A percentile compares a stretch with the other conserved stretches of the same genome.
Conservation (phyloP, 2,888 invertebrate genomes). For the Dicroscelio sp. region DNA sequence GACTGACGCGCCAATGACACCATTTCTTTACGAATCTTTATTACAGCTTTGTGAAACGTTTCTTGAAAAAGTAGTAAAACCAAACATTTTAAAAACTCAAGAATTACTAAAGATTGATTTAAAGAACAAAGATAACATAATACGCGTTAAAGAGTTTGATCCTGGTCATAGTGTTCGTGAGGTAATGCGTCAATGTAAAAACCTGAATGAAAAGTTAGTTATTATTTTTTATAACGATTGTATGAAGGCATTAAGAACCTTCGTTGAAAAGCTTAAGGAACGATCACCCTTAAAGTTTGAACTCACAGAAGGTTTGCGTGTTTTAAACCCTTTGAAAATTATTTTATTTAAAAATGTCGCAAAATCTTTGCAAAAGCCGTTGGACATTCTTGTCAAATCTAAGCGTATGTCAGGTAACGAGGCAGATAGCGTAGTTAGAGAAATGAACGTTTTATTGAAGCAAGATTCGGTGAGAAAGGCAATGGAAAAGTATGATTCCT, state of each 20-base stretch:
- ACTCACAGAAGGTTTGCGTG: constrained; percentile 33
- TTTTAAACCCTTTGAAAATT: constrained; percentile 33
- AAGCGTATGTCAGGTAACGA: constrained; percentile 16
- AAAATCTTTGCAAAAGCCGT: background rate
- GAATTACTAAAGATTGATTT: constrained; percentile 32
- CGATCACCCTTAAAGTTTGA: constrained; percentile 23
- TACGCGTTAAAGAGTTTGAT: background rate
- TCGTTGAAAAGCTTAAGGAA: constrained; percentile 27
- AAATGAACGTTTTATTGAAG: background rate
- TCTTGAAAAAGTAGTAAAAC: background rate
- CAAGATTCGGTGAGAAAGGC: background rate
- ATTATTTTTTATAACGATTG: constrained; percentile 34
- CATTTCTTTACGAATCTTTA: constrained; percentile 65
- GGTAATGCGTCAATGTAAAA: constrained; percentile 30
- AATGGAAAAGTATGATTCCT: constrained; percentile 4
- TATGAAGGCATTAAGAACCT: background rate
- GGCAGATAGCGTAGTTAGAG: constrained; percentile 33
- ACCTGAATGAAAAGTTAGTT: constrained; percentile 30
- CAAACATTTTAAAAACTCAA: background rate
- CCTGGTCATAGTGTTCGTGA: constrained; percentile 29
- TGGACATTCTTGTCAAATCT: constrained; percentile 12
- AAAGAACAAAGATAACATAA: constrained; percentile 29
- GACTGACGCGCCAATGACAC: constrained; percentile 73
- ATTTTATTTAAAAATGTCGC: background rate
- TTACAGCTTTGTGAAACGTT: constrained; percentile 23